These are phyloP conservation scores for Neolamprologus falcicula DNA, from an alignment of 2,113 vertebrate genomes.

Conservation along the genomic window DNA sequence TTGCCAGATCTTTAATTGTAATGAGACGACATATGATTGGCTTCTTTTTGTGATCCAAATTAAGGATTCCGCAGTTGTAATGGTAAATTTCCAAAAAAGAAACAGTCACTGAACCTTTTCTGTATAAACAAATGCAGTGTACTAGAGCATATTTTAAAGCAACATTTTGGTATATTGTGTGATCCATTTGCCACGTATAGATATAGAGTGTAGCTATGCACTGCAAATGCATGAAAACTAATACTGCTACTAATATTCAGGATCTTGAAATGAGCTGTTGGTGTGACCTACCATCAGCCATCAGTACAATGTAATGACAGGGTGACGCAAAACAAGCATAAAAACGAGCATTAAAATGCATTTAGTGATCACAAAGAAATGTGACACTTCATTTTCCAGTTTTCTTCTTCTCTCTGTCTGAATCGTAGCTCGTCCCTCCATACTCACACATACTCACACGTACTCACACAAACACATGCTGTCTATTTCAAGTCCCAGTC, in stretches of 20 bases:
- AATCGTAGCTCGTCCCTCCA: neutral
- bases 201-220: neutral
- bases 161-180: neutral
- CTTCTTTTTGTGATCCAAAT: neutral
- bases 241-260: neutral
- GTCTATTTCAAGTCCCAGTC: neutral
- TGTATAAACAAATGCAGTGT: neutral
- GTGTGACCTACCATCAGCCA: neutral
- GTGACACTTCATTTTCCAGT: neutral
- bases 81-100: neutral
- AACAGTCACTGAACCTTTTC: neutral
- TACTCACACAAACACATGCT: neutral
- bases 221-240: neutral
- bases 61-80: neutral
- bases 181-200: neutral
- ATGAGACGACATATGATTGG: neutral
- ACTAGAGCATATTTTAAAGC: neutral
- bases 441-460: neutral
- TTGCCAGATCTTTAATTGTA: neutral
- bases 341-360: neutral
- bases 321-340: neutral
- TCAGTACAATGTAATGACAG: neutral
- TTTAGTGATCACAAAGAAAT: neutral
- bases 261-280: neutral
- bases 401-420: neutral